Base-by-base conservation (phyloP, 1,140 invertebrate species). In the Platorchestia sp. region DNA sequence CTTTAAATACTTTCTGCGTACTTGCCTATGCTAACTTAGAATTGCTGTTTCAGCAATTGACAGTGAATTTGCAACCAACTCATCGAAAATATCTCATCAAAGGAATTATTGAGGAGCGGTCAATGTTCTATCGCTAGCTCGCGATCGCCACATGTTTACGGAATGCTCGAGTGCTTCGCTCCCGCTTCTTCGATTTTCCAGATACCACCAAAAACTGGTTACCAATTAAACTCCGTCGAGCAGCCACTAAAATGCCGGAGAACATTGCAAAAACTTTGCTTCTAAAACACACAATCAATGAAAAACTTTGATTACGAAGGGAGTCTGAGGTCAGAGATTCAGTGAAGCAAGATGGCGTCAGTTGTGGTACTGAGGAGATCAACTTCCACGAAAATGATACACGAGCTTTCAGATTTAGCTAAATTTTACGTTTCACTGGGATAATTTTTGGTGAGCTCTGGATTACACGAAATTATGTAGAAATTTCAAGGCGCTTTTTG, bases 121-220 rank as follows among this genome's bases (percentile, higher is more conserved):
- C 59, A 75, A 22, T 36, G 59, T 75, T 36, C 59, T 10, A 22
- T 75, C 59, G 36, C 7, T 27, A 14, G 27, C 59, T 10, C 7
- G 27, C 59, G 27, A 75, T 75, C 14, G 27, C 27, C 59, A 22
- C 59, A 75, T 75, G 59, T 75, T 75, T 19, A 75, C 59, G 10
- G 19, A 27, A 75, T 75, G 59, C 59, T 75, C 27, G 59, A 75
- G 36, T 75, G 14, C 59, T 22, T 36, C 59, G 7, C 59, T 75
- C 16, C 41, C 7, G 87, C 87, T 44, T 14, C 87, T 89, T 89
- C 41, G 87, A 89, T 42, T 93, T 93, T 93, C 44, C 91, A 93
- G 91, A 93, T 93, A 93, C 91, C 45, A 93, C 43, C 91, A 93
- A 93, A 45, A 93, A 93, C 91, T 93, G 91, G 91, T 93, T 93